phyloP scores from a whole-genome alignment of 2,888 invertebrate genomes.

The Alentia gelatinosa region DNA sequence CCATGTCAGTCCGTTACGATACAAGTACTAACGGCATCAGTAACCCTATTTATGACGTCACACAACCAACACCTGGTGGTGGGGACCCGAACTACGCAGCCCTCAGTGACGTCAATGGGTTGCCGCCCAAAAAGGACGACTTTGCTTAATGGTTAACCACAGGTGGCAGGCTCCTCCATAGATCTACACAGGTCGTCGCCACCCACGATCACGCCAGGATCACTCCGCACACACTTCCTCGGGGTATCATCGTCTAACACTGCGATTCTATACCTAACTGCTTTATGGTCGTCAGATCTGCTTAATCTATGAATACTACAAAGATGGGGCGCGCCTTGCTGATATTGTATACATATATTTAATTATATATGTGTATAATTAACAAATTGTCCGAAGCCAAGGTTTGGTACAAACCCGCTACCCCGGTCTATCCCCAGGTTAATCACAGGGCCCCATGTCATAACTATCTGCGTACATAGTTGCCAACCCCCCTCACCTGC shows the following conservation, averaged over 20 bases:
- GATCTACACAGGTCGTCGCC: background rate
- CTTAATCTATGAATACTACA: too few species aligned
- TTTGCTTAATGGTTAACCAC: background rate
- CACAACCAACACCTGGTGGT: background rate
- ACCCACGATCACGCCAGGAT: background rate
- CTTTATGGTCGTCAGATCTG: background rate
- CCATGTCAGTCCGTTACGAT: slow-evolving; percentile 40
- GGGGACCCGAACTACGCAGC: slow-evolving; percentile 10
- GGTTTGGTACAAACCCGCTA: too few species aligned
- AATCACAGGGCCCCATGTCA: background rate
- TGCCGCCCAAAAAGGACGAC: background rate
- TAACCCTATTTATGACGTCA: slow-evolving; percentile 49
- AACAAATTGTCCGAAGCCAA: too few species aligned
- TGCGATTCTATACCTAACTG: background rate
- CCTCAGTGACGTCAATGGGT: background rate
- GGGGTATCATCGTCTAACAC: background rate
- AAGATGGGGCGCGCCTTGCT: too few species aligned
- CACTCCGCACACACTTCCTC: background rate
- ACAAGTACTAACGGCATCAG: slow-evolving; percentile 24
- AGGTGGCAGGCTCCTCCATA: background rate
- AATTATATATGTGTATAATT: too few species aligned
- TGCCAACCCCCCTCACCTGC: background rate
- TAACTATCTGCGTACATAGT: background rate
- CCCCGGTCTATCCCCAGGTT: background rate
- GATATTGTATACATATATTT: too few species aligned